A percentile compares a stretch with the other conserved stretches of the same genome.
Conservation (phyloP, 2,888 invertebrate species). For the Nymphalis urticae region DNA sequence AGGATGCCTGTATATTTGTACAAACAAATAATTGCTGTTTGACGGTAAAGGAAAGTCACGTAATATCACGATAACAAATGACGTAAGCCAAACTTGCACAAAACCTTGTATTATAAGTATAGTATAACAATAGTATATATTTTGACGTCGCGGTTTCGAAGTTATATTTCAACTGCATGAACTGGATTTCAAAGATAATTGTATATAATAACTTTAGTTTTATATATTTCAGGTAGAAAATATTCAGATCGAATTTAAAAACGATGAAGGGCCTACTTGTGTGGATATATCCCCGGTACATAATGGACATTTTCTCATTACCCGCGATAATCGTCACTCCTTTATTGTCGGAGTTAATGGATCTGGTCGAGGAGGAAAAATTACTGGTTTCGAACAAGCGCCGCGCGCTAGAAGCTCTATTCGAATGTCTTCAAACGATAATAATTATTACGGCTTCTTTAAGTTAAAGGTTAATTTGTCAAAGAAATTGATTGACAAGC, state of each 20-base stretch:
- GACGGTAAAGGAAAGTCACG: too few relatives aligned
- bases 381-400: constrained; percentile 53
- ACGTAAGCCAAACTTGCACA: too few relatives aligned
- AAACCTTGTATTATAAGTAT: neutral
- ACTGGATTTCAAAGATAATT: neutral
- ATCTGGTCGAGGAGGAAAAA: constrained; percentile 58
- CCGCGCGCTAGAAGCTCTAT: constrained; percentile 56
- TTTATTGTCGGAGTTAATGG: constrained; percentile 59
- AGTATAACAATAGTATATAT: neutral
- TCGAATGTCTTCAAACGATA: constrained; percentile 57
- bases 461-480: constrained; percentile 26
- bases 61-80: too few relatives aligned
- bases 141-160: too few relatives aligned
- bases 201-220: neutral
- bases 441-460: constrained; percentile 21
- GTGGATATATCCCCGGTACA: constrained; percentile 1
- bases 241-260: neutral
- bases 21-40: too few relatives aligned
- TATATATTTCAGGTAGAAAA: neutral
- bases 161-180: neutral
- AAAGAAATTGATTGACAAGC: constrained; percentile 21
- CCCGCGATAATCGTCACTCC: constrained; percentile 58
- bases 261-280: neutral
- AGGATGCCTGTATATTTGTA: too few relatives aligned
- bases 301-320: constrained; percentile 50